Conservation (phyloP, 2,888 invertebrate species). For the Drosophila emarginata region DNA sequence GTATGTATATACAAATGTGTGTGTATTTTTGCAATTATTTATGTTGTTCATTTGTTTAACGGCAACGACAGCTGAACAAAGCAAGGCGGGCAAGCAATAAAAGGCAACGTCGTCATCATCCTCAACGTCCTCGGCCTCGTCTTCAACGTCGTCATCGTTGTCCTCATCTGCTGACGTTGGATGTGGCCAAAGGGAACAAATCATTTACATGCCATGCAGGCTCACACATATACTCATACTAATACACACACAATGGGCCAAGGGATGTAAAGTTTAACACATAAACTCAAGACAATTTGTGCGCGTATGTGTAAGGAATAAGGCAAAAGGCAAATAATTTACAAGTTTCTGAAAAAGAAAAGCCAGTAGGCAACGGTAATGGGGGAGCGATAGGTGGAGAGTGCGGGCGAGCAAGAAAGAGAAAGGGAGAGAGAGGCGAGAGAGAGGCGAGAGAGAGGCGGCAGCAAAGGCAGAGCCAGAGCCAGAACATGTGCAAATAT, state of each 20-base stretch:
- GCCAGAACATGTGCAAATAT: slow-evolving; percentile 57
- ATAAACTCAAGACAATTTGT: slow-evolving; percentile 78
- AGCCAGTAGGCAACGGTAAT: slow-evolving; percentile 38
- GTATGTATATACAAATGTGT: not conserved
- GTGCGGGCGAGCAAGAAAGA: not conserved
- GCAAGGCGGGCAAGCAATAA: slow-evolving; percentile 62
- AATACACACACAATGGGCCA: slow-evolving; percentile 19
- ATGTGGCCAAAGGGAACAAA: slow-evolving; percentile 70
- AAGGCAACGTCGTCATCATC: slow-evolving; percentile 68
- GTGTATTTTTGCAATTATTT: slow-evolving; percentile 75
- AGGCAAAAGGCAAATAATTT: slow-evolving; percentile 79
- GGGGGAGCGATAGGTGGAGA: slow-evolving; percentile 2
- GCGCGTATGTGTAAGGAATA: slow-evolving; percentile 74
- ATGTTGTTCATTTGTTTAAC: slow-evolving; percentile 78
- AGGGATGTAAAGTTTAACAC: slow-evolving; percentile 77
- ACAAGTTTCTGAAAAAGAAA: slow-evolving; percentile 74
- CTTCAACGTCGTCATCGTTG: slow-evolving; percentile 64
- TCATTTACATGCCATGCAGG: slow-evolving; percentile 74
- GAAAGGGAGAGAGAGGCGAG: too few species aligned
- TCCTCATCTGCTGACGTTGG: slow-evolving; percentile 54
- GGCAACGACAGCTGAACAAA: slow-evolving; percentile 74
- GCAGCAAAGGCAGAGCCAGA: not conserved
- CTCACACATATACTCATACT: slow-evolving; percentile 23
- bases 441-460: slow-evolving; percentile 11
- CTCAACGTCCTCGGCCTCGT: slow-evolving; percentile 43